Evolutionary conservation across 2,113 vertebrate genomes (phyloP), one percentile per base, ranked within the genome.

Genomic region (Halichoerus grypus): DNA sequence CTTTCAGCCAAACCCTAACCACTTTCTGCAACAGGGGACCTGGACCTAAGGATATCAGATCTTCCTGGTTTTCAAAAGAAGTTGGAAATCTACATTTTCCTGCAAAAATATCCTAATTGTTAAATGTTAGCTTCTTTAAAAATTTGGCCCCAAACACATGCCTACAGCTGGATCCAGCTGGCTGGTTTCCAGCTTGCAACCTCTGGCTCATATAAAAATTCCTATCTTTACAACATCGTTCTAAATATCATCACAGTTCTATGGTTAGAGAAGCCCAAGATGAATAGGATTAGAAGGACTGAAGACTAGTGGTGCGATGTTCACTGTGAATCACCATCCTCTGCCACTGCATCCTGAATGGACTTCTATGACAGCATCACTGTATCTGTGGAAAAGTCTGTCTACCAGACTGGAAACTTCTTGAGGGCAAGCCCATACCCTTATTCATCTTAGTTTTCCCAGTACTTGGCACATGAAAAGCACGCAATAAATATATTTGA

Each of bases 361-460:
- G 67, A 79, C 46, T n/a, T 72, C 39, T 26, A 39, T 18, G 51
- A 51, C 3, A 91, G 36, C 15, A 46, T 69, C n/a, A 84, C 42
- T 31, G 46, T 77, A 53, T 85, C 88, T 97, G n/a, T 96, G 94
- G 49, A 77, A 49, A 96, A 94, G 28, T 87, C 88, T 92, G 84
- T 93, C 79, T 92, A 72, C 88, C 77, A 91, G 74, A 91, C 81
- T 91, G 82, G 72, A 93, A 92, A 96, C 31, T 83, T 95, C 82
- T 51, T 46, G 7, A 63, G 91, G 21, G 31, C 72, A 85, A 89
- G 26, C 24, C 46, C 89, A 93, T 59, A 71, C 82, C 76, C 87
- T 89, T 84, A 69, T 46, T 89, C n/a, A 4, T 57, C 82, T 96
- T 74, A 94, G 72, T 92, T 96, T 91, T 33, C 82, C 61, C 55